These are phyloP conservation scores for Muricea muricata DNA, from an alignment of 92 coral and sea anemone genomes.

Conservation along the genomic window DNA sequence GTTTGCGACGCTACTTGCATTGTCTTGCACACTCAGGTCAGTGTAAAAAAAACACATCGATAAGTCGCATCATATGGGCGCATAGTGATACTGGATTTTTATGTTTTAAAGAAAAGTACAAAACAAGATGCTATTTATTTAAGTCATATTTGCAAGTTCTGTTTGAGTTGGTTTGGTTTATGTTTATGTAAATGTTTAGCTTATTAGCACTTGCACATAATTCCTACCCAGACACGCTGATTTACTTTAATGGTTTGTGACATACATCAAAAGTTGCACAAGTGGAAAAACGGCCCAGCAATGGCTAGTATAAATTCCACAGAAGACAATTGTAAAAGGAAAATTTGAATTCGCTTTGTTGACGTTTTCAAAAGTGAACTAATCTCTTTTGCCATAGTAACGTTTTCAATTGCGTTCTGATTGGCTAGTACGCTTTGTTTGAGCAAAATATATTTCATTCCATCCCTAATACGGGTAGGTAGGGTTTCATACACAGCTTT, in stretches of 20 bases:
- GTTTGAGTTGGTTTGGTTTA: too few species aligned
- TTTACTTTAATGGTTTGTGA: background rate
- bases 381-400: slow-evolving; percentile 52
- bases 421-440: slow-evolving; percentile 41
- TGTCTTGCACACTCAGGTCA: too few species aligned
- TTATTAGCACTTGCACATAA: background rate
- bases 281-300: too few species aligned
- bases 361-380: background rate
- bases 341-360: slow-evolving; percentile 6
- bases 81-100: background rate
- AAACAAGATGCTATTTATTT: background rate
- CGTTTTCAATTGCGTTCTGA: slow-evolving; percentile 61
- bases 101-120: background rate
- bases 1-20: too few species aligned
- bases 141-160: background rate
- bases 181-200: too few species aligned
- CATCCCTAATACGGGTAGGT: slow-evolving; percentile 12
- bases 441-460: background rate
- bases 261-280: background rate
- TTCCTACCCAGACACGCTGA: slow-evolving; percentile 5
- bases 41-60: too few species aligned
- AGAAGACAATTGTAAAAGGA: too few species aligned
- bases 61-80: too few species aligned
- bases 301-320: too few species aligned
- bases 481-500: slow-evolving; percentile 8